These are phyloP conservation scores for Timandra comae DNA, from an alignment of 2,888 invertebrate genomes.

Conservation along the genomic window DNA sequence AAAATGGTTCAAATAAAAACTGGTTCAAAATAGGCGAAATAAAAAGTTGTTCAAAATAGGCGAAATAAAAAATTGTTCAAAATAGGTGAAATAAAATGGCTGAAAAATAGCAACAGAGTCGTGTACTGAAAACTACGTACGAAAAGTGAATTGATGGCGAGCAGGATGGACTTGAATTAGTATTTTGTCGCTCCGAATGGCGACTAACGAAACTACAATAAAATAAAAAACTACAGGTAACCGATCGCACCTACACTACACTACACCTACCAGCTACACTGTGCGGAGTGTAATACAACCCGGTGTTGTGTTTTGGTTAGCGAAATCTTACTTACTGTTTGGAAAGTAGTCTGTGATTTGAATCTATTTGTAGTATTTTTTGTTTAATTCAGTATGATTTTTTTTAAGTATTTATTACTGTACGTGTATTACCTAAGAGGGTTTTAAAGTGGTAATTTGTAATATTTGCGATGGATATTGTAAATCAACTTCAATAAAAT, in stretches of 20 bases:
- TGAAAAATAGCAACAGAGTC: constrained; percentile 33
- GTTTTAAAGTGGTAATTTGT: no score
- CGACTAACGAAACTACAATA: constrained; percentile 8
- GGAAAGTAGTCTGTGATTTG: no score
- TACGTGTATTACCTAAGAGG: no score
- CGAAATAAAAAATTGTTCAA: constrained; percentile 14
- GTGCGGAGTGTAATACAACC: no score
- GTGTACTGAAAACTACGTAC: constrained; percentile 18
- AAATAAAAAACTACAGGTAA: constrained; percentile 13
- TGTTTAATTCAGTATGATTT: no score
- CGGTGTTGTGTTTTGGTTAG: no score
- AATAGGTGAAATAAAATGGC: constrained; percentile 26
- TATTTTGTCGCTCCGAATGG: constrained; percentile 14
- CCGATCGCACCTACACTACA: constrained; percentile 6
- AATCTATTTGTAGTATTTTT: no score
- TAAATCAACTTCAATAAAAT: no score
- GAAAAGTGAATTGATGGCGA: constrained; percentile 30
- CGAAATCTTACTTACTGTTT: no score
- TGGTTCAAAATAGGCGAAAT: constrained; percentile 16
- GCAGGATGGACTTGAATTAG: constrained; percentile 18
- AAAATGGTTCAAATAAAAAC: constrained; percentile 9
- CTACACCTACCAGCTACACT: no score
- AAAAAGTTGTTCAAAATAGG: constrained; percentile 16
- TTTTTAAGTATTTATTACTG: no score
- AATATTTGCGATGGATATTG: no score